Evolutionary conservation across 2,888 invertebrate genomes (phyloP), one percentile per base, ranked within the genome.

Genomic region (Leptinotarsa rubiginosa): DNA sequence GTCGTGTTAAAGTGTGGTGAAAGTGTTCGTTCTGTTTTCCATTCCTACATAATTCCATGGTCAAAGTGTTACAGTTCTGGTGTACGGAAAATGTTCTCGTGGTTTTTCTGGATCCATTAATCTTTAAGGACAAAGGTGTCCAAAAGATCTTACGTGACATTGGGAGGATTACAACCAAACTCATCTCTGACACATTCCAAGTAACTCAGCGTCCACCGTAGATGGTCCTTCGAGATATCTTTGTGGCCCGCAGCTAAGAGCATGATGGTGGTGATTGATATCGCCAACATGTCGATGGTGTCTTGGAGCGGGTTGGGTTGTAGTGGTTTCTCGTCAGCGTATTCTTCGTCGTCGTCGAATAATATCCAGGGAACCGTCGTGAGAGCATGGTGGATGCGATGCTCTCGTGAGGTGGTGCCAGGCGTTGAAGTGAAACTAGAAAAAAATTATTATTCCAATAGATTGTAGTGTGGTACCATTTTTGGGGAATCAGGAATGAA

Each of bases 211-310:
- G 79, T 71, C 81, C 81, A 81, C 31, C 74, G 31, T 70, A 76
- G 68, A 72, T 72, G 69, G 20, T 65, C 31, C 69, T 47, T 69
- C 18, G 73, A 20, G n/a, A 77, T 75, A 2, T 76, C 76, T n/a
- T 64, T 68, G 52, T 74, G 20, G 12, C 72, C 73, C 3, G 78
- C 75, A 2, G 78, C 76, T n/a, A 78, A 47, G 1, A 76, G 69
- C 78, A 78, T 78, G 25, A 78, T 65, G 2, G 76, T 75, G 31
- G 69, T 73, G 49, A 78, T 69, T 4, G 76, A 70, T 15, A 79
- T 76, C 15, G 78, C 75, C 18, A 80, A 52, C 64, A 80, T 70
- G 62, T 80, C 41, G 88, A 89, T 87, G 49, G 64, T 74, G 12
- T 76, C 76, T 67, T 76, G 74, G 0, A 72, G 47, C 12, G 76